phyloP scores from a whole-genome alignment of 2,888 invertebrate genomes.

The Cheilosia vulpina region DNA sequence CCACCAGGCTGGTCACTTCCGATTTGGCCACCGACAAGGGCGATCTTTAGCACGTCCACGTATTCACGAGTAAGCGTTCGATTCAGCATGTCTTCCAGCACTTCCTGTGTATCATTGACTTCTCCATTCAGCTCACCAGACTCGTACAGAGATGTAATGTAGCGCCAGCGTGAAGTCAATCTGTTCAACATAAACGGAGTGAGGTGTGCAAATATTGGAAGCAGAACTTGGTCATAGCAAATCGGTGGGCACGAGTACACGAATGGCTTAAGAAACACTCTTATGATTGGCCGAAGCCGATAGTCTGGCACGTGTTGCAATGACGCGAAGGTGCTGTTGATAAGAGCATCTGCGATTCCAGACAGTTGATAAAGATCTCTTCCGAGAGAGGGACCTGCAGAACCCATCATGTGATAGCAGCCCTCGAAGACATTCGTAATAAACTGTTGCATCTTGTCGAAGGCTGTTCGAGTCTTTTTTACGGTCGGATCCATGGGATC shows the following conservation, averaged over 20 bases:
- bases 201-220: conserved; percentile 91
- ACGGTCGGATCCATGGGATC: conserved; percentile 84
- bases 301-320: conserved; percentile 91
- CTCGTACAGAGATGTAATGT: conserved; percentile 90
- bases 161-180: conserved; percentile 91
- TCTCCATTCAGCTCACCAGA: conserved; percentile 91
- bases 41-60: conserved; percentile 91
- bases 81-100: conserved; percentile 93
- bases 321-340: conserved; percentile 85
- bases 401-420: conserved; percentile 91
- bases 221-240: conserved; percentile 89
- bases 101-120: conserved; percentile 90
- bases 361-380: conserved; percentile 92
- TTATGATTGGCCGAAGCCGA: conserved; percentile 91
- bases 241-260: conserved; percentile 93
- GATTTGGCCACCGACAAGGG: conserved; percentile 89
- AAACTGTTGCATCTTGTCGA: conserved; percentile 93
- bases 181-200: conserved; percentile 90
- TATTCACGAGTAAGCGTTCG: conserved; percentile 94
- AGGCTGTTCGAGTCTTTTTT: conserved; percentile 85
- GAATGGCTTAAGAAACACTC: conserved; percentile 93
- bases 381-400: conserved; percentile 91
- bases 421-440: conserved; percentile 91
- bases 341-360: conserved; percentile 89
- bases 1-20: conserved; percentile 77